These are phyloP conservation scores for Branchipolynoe longqiensis DNA, from an alignment of 2,888 invertebrate species.

Conservation along the genomic window DNA sequence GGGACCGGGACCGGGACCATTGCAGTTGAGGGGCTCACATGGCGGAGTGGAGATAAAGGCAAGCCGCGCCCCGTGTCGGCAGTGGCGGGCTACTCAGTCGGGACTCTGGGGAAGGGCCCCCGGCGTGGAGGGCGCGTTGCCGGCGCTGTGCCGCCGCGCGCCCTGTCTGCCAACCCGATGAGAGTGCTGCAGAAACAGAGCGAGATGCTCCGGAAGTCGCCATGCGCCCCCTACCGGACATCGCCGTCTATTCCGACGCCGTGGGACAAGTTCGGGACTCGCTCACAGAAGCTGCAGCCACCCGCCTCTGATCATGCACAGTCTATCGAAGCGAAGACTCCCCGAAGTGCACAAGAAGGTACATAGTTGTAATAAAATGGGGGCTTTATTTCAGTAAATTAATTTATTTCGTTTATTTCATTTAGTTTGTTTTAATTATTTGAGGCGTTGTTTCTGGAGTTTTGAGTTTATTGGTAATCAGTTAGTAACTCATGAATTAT, in stretches of 20 bases:
- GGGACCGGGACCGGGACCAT: not conserved
- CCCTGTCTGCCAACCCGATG: constrained; percentile 43
- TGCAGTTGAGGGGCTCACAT: too few species aligned
- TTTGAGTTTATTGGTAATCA: too few species aligned
- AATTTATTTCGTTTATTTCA: too few species aligned
- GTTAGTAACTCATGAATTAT: too few species aligned
- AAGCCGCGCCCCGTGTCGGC: constrained; percentile 8
- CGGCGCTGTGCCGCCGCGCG: constrained; percentile 51
- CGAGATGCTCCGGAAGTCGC: constrained; percentile 68
- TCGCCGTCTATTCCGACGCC: constrained; percentile 78
- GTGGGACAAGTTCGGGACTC: constrained; percentile 66
- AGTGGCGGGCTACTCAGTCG: not conserved
- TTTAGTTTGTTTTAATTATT: too few species aligned
- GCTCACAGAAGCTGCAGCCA: constrained; percentile 61
- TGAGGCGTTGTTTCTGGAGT: too few species aligned
- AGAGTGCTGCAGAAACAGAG: constrained; percentile 63
- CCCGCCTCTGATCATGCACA: too few species aligned
- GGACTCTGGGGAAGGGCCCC: not conserved
- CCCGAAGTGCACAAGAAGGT: too few species aligned
- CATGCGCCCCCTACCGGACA: constrained; percentile 66
- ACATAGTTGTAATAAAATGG: too few species aligned
- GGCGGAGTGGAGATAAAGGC: too few species aligned
- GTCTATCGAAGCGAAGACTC: too few species aligned
- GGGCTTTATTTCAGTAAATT: too few species aligned
- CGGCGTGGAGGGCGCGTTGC: constrained; percentile 5